Conservation (phyloP, 2,113 vertebrate genomes). For the Centropus unirufus region DNA sequence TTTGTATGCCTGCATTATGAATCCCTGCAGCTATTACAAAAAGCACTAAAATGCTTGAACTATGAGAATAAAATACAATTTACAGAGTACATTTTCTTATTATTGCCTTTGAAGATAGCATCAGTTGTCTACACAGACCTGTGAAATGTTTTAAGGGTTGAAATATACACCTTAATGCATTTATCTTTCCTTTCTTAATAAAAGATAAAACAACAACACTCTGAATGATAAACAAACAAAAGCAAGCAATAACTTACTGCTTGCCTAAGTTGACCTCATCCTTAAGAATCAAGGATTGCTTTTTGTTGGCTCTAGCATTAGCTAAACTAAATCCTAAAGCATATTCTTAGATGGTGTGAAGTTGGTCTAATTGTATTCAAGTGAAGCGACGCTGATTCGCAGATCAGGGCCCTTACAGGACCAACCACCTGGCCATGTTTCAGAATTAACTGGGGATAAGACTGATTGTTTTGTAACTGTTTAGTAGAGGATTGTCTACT, state of each 20-base stretch:
- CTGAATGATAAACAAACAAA: conserved; percentile 44
- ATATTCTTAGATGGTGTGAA: neutral
- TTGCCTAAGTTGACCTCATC: conserved; percentile 30
- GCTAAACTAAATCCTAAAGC: conserved; percentile 20
- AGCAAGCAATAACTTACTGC: conserved; percentile 26
- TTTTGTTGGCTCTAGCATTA: conserved; percentile 6
- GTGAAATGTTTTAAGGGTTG: conserved; percentile 7
- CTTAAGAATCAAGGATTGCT: conserved; percentile 17
- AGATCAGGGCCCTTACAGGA: neutral
- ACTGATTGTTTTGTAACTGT: neutral
- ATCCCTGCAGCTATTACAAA: conserved; percentile 65
- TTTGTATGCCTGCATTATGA: conserved; percentile 62
- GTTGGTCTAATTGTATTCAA: neutral
- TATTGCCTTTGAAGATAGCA: conserved; percentile 36
- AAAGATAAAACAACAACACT: conserved; percentile 5
- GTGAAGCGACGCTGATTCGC: neutral
- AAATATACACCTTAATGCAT: conserved; percentile 22
- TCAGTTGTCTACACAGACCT: conserved; percentile 22
- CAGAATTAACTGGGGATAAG: conserved; percentile 54
- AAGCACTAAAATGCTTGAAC: neutral
- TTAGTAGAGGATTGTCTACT: neutral
- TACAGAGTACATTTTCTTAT: conserved; percentile 27
- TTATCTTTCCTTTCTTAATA: conserved; percentile 55
- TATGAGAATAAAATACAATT: conserved; percentile 37
- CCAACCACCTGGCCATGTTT: conserved; percentile 37